These are phyloP conservation scores for Diplodus sargus DNA, from an alignment of 2,797 vertebrate species.

Conservation along the genomic window DNA sequence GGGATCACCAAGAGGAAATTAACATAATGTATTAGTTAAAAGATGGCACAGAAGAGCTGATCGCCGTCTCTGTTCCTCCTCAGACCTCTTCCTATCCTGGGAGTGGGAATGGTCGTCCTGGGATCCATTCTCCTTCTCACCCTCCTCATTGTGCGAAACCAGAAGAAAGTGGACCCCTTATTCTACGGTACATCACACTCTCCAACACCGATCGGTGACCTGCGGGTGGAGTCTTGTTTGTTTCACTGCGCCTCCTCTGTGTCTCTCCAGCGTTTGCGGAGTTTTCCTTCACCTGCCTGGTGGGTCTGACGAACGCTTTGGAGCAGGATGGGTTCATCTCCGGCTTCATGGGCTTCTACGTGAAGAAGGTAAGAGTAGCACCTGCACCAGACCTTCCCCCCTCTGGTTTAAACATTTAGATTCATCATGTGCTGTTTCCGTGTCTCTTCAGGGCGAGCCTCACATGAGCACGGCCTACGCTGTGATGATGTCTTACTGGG, in stretches of 20 bases:
- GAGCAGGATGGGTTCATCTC: conserved; percentile 91
- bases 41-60: neutral
- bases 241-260: conserved; percentile 18
- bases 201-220: neutral
- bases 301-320: conserved; percentile 88
- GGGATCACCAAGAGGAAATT: no score
- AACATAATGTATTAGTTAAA: no score
- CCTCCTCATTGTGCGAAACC: conserved; percentile 68
- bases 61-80: neutral
- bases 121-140: conserved; percentile 74
- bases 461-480: conserved; percentile 89
- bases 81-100: conserved; percentile 80
- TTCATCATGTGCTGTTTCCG: neutral
- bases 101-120: conserved; percentile 73
- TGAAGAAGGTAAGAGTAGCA: conserved; percentile 83
- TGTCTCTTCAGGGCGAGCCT: conserved; percentile 84
- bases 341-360: conserved; percentile 89
- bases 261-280: conserved; percentile 85
- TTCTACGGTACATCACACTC: conserved; percentile 85
- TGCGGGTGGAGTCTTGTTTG: neutral
- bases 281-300: conserved; percentile 87
- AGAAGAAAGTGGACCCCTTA: conserved; percentile 84
- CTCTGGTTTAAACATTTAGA: neutral
- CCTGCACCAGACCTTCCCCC: accelerated
- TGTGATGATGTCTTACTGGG: conserved; percentile 94